Conservation (phyloP, 2,888 invertebrate genomes). For the Leptopilina myrica region DNA sequence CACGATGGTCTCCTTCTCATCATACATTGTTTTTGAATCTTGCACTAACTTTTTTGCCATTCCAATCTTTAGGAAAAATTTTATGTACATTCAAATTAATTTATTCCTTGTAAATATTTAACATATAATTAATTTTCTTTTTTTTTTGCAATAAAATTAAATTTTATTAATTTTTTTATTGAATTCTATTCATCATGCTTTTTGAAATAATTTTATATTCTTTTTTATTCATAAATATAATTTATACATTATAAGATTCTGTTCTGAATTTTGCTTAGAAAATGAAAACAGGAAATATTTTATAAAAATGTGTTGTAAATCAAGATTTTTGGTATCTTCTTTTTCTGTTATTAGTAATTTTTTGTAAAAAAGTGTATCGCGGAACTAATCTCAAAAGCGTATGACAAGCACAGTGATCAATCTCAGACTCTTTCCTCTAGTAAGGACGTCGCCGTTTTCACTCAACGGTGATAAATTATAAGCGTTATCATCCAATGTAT, state of each 20-base stretch:
- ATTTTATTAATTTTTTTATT: no score
- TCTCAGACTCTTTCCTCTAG: conserved; percentile 52
- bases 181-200: no score
- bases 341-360: background rate
- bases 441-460: conserved; percentile 65
- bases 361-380: conserved; percentile 18
- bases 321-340: background rate
- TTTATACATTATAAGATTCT: no score
- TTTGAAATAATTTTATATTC: no score
- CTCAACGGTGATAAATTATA: conserved; percentile 58
- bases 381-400: conserved; percentile 25
- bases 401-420: conserved; percentile 52
- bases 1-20: conserved; percentile 66
- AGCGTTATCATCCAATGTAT: conserved; percentile 63
- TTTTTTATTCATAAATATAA: no score
- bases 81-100: background rate
- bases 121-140: background rate
- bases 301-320: background rate
- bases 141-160: no score
- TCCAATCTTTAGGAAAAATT: background rate
- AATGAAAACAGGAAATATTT: background rate
- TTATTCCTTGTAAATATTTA: background rate
- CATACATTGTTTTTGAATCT: conserved; percentile 54
- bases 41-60: conserved; percentile 48
- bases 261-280: no score